Evolutionary conservation across 2,888 invertebrate genomes (phyloP).

Genomic region (Ophion costatus): DNA sequence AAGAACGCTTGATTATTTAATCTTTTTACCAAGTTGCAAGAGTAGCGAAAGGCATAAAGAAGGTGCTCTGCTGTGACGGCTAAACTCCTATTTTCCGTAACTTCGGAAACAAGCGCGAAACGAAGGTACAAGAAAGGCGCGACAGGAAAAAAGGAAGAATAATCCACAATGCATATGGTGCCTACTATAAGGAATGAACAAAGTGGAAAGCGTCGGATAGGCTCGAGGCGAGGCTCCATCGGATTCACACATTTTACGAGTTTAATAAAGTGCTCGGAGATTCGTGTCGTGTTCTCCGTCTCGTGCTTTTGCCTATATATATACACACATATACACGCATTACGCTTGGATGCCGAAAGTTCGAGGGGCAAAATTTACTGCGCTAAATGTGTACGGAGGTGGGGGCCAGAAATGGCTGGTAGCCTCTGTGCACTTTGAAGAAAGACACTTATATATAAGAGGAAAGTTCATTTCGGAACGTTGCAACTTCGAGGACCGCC

Average conservation of each 20-base stretch:
- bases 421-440: neutral
- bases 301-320: neutral
- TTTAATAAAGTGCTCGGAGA: conserved; percentile 57
- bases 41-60: no score
- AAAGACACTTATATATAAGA: conserved; percentile 11
- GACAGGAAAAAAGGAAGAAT: neutral
- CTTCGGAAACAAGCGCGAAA: neutral
- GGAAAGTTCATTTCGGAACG: no score
- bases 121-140: neutral
- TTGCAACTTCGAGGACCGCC: no score
- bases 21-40: no score
- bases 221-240: conserved; percentile 26
- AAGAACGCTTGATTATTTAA: no score
- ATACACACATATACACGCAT: conserved; percentile 10
- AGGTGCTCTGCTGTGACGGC: no score
- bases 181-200: neutral
- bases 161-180: neutral
- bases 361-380: conserved; percentile 6
- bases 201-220: neutral
- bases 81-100: neutral
- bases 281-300: neutral
- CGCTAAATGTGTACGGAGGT: neutral
- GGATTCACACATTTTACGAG: conserved; percentile 55
- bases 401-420: neutral
- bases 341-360: conserved; percentile 15